Base-by-base conservation (phyloP, 2,113 vertebrate genomes). In the Nyctereutes procyonoides region DNA sequence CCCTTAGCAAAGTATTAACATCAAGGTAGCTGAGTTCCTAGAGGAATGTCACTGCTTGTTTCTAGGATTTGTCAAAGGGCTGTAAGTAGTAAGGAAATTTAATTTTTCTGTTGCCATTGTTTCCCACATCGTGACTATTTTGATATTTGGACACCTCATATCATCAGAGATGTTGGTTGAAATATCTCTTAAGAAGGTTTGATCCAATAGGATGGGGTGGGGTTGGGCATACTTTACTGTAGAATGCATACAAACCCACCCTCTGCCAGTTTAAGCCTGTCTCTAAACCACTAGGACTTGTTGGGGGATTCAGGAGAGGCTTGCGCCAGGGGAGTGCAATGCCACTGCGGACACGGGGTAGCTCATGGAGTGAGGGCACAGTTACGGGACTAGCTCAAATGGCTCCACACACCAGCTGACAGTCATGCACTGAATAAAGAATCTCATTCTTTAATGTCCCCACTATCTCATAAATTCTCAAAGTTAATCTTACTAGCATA, bases 291-390 rank as follows among this genome's bases (percentile, higher is more conserved):
- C 77, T 24, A 8, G 48, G 17, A 65, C 28, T n/a, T 38, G 55
- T 3, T 13, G 32, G 20, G n/a, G 35, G 16, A 53, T 48, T 65
- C 26, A 30, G 26, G 56, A 56, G 74, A 53, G 10, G 5, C 11
- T 5, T 1, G 62, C 14, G 28, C 30, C 35, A 35, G 71, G 15
- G 20, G 1, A 15, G 9, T 14, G 1, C 6, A 4, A 22, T n/a
- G 20, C 20, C 24, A 0, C 5, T 63, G 16, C 4, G 32, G 51
- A 28, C 8, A n/a, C 1, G 12, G 5, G 30, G 53, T 3, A 0
- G n/a, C 38, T 24, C 38, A 13, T 14, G 2, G 71, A n/a, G 30
- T 35, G 53, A 9, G 11, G 60, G 24, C 30, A 3, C 30, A 22
- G 32, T 28, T 28, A 62, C 0, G 4, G 14, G 30, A 38, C 28